Conservation (phyloP, 2,113 vertebrate species). For the Chlamydotis undulata region DNA sequence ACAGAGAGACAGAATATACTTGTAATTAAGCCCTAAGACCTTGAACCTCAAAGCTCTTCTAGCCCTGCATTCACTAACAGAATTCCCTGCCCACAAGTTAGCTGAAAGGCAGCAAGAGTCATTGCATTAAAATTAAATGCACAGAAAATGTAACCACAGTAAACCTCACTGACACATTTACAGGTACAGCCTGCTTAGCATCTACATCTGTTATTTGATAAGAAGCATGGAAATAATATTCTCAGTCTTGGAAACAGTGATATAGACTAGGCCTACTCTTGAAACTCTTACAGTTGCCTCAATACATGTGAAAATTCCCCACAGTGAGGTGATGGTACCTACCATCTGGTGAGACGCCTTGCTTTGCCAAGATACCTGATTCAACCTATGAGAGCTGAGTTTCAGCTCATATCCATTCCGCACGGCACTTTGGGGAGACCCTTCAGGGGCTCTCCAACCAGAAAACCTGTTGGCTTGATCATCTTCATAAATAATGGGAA, state of each 20-base stretch:
- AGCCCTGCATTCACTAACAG: background rate
- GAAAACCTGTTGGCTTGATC: background rate
- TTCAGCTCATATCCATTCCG: background rate
- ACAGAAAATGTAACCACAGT: background rate
- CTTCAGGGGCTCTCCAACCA: rapidly evolving
- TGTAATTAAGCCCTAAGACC: background rate
- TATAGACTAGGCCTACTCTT: background rate
- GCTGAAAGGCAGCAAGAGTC: background rate
- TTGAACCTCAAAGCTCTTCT: background rate
- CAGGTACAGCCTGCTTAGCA: background rate
- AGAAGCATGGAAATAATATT: background rate
- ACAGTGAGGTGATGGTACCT: background rate
- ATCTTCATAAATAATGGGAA: background rate
- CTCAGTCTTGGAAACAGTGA: background rate
- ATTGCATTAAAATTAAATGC: background rate
- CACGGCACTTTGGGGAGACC: background rate
- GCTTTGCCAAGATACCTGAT: background rate
- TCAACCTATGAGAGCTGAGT: background rate
- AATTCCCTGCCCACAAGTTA: background rate
- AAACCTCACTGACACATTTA: background rate
- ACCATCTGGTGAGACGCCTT: background rate
- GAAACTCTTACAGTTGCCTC: background rate
- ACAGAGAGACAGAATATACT: background rate
- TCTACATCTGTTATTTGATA: background rate
- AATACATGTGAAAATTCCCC: background rate